Base-by-base conservation (phyloP, 2,888 invertebrate genomes). In the Microplitis deprimator region DNA sequence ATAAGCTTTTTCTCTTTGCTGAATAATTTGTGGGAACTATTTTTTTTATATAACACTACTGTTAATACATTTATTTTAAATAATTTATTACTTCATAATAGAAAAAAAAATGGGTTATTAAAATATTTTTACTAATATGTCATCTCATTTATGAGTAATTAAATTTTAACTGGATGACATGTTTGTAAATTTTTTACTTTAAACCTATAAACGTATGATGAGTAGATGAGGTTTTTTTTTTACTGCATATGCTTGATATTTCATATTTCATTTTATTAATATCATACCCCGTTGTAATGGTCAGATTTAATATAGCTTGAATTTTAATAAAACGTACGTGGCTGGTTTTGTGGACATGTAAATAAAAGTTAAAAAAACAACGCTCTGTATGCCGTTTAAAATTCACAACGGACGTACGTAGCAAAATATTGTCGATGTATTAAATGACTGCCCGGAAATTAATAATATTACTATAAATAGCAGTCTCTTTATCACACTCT, bases 371-470 rank as follows among this genome's bases (percentile, higher is more conserved):
- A n/a, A 61, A 17, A 17, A 41, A 41, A 62, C 8, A 60, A 60
- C 59, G n/a, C 41, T 59, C 60, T 40, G 65, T 75, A 10, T 29
- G 41, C 29, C 71, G 17, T 6, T 3, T 59, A 62, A 50, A 20
- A 69, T 41, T 29, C 39, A 76, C 68, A 70, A 75, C 75, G 65
- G 70, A 75, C 8, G 65, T 68, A 73, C 65, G 78, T 79, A 80
- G 81, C 80, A 79, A 85, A 85, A 85, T 82, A 83, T 83, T 82
- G 84, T 84, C 83, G 85, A 82, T 81, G 82, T 81, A 82, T 85
- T 84, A 82, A 84, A 86, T 85, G 84, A 84, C 85, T 85, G 82
- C 81, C 82, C 83, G 83, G 83, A 86, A 83, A 85, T 86, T 84
- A 84, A 85, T 85, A 84, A 86, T 84, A 82, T 84, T 81, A 79